Evolutionary conservation across 2,888 invertebrate genomes (phyloP).

Genomic region (Eristalis intricaria): DNA sequence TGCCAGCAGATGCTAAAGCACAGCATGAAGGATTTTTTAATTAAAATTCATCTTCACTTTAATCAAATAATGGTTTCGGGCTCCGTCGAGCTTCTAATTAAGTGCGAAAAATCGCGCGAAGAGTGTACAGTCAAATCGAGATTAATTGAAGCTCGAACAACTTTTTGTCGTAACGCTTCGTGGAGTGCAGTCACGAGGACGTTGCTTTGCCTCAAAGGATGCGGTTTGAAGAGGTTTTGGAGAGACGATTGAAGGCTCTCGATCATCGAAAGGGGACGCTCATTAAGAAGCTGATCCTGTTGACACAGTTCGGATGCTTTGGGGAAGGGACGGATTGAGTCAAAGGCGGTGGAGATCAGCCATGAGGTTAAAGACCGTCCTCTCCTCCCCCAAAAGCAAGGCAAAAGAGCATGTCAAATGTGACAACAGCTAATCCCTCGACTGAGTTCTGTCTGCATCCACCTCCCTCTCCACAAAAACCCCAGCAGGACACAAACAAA

Average conservation of each 20-base stretch:
- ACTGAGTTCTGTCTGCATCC: no score
- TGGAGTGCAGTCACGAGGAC: not conserved
- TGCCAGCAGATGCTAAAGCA: slow-evolving; percentile 31
- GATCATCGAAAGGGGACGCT: no score
- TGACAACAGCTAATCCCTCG: slow-evolving; percentile 11
- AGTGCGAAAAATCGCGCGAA: slow-evolving; percentile 81
- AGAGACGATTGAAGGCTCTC: no score
- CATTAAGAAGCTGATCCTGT: no score
- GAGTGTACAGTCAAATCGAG: slow-evolving; percentile 81
- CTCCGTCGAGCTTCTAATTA: slow-evolving; percentile 78
- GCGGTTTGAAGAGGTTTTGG: not conserved
- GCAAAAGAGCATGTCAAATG: slow-evolving; percentile 20
- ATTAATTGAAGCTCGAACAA: slow-evolving; percentile 75
- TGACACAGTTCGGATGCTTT: no score
- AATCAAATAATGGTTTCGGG: slow-evolving; percentile 80
- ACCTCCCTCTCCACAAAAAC: not conserved
- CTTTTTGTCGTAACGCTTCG: slow-evolving; percentile 3
- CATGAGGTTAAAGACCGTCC: no score
- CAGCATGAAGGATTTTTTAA: slow-evolving; percentile 78
- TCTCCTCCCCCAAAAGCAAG: no score
- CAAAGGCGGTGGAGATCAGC: no score
- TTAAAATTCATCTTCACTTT: slow-evolving; percentile 81
- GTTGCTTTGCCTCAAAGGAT: not conserved
- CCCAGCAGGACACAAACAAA: slow-evolving; percentile 20
- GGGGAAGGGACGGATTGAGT: no score